Evolutionary conservation across 2,888 invertebrate genomes (phyloP).

Genomic region (Tachystola acroxantha): DNA sequence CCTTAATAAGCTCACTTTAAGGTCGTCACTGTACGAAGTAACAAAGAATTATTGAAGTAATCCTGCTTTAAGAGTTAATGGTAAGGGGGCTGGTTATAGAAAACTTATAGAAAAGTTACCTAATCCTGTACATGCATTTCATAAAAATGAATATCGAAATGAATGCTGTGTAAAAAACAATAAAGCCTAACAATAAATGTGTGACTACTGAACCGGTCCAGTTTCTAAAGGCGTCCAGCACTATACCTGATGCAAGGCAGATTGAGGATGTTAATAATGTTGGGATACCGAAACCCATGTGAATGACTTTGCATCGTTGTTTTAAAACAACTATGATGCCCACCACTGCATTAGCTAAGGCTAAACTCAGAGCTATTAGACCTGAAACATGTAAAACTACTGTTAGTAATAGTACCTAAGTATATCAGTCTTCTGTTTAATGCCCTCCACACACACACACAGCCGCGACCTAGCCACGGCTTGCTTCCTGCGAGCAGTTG

Average conservation of each 20-base stretch:
- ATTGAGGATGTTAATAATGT: slow-evolving; percentile 37
- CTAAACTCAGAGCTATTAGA: slow-evolving; percentile 22
- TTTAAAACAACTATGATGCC: slow-evolving; percentile 17
- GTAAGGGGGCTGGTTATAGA: too few relatives aligned
- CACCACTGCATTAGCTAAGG: slow-evolving; percentile 18
- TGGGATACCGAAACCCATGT: slow-evolving; percentile 33
- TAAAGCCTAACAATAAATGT: slow-evolving; percentile 26
- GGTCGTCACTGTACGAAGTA: too few relatives aligned
- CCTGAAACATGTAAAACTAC: slow-evolving; percentile 37
- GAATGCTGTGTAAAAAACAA: slow-evolving; percentile 29
- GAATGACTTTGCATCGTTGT: slow-evolving; percentile 18
- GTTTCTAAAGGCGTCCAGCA: slow-evolving; percentile 21
- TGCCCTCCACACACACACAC: too few relatives aligned
- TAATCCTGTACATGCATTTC: not conserved
- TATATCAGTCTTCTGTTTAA: too few relatives aligned
- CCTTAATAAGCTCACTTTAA: too few relatives aligned
- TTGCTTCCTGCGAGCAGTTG: too few relatives aligned
- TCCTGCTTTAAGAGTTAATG: too few relatives aligned
- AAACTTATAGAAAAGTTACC: too few relatives aligned
- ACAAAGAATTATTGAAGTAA: too few relatives aligned
- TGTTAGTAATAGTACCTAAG: too few relatives aligned
- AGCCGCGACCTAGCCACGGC: too few relatives aligned
- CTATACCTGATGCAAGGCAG: slow-evolving; percentile 30
- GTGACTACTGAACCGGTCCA: slow-evolving; percentile 25
- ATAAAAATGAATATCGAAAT: slow-evolving; percentile 3